Conservation (phyloP, 2,113 vertebrate genomes). For the Toxotes chatareus region DNA sequence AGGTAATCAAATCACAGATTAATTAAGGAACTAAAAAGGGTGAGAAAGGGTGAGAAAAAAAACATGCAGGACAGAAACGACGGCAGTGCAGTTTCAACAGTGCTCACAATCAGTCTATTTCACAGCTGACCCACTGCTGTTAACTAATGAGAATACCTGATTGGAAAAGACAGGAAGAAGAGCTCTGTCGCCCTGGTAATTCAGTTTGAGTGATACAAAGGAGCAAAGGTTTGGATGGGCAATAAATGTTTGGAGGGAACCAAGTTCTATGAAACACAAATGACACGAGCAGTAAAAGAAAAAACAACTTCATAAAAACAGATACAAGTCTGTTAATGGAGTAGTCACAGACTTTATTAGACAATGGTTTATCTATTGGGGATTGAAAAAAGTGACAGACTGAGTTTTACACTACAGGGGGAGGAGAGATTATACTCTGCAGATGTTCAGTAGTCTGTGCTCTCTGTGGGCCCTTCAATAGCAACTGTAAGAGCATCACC, state of each 20-base stretch:
- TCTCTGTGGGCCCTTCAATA: background rate
- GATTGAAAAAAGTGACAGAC: background rate
- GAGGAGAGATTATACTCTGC: background rate
- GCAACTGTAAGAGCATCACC: background rate
- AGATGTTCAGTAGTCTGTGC: background rate
- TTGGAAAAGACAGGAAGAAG: conserved; percentile 61
- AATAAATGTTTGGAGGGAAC: conserved; percentile 17
- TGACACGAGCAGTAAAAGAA: conserved; percentile 19
- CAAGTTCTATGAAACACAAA: background rate
- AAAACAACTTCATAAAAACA: conserved; percentile 14
- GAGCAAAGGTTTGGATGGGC: conserved; percentile 13
- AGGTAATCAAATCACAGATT: conserved; percentile 76
- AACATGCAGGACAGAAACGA: conserved; percentile 15
- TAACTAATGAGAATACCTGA: conserved; percentile 59
- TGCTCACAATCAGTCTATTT: conserved; percentile 53
- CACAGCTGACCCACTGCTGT: conserved; percentile 35
- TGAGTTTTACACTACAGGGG: background rate
- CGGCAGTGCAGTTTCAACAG: conserved; percentile 36
- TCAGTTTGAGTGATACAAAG: conserved; percentile 38
- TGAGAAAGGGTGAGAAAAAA: conserved; percentile 37
- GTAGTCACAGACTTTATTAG: background rate
- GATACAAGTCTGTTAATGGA: conserved; percentile 1
- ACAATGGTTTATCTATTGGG: background rate
- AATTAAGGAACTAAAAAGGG: conserved; percentile 65
- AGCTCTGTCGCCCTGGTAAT: conserved; percentile 22